Percentiles rank a stretch among this genome's conserved stretches.
Evolutionary conservation across 2,113 vertebrate genomes (phyloP).

Genomic region (Solea senegalensis): DNA sequence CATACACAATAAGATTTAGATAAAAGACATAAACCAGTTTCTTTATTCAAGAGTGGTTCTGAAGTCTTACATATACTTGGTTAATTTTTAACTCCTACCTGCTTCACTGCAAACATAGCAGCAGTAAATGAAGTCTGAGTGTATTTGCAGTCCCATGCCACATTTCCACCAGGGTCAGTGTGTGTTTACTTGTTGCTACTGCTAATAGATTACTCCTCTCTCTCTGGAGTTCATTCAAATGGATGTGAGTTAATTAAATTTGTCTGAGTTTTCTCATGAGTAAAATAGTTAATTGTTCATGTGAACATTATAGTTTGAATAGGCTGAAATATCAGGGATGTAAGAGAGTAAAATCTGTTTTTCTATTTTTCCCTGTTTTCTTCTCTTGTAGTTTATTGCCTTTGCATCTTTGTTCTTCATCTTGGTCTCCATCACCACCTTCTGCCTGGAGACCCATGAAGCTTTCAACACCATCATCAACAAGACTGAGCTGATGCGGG

Average conservation of each 20-base stretch:
- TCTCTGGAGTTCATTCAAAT: slow-evolving; percentile 50
- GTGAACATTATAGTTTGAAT: neutral
- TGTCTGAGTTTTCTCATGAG: slow-evolving; percentile 36
- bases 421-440: slow-evolving; percentile 97
- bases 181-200: slow-evolving; percentile 51
- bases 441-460: slow-evolving; percentile 98
- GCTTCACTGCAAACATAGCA: too few relatives aligned
- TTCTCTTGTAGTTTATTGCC: slow-evolving; percentile 90
- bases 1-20: too few relatives aligned
- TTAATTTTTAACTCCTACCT: too few relatives aligned
- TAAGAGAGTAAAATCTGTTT: neutral
- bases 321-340: neutral
- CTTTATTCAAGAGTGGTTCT: too few relatives aligned
- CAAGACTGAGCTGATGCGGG: slow-evolving; percentile 88
- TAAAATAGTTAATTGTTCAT: slow-evolving; percentile 11
- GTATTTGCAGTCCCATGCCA: slow-evolving; percentile 27
- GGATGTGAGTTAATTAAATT: slow-evolving; percentile 57
- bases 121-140: slow-evolving; percentile 1
- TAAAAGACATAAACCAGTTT: too few relatives aligned
- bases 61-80: too few relatives aligned
- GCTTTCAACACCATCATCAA: slow-evolving; percentile 98
- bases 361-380: slow-evolving; percentile 27
- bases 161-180: slow-evolving; percentile 21
- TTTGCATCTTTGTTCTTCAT: slow-evolving; percentile 99
- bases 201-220: slow-evolving; percentile 47